Percentiles rank a stretch among this genome's conserved stretches.
Conservation (phyloP, 2,888 invertebrate genomes). For the Petrolisthes manimaculis region DNA sequence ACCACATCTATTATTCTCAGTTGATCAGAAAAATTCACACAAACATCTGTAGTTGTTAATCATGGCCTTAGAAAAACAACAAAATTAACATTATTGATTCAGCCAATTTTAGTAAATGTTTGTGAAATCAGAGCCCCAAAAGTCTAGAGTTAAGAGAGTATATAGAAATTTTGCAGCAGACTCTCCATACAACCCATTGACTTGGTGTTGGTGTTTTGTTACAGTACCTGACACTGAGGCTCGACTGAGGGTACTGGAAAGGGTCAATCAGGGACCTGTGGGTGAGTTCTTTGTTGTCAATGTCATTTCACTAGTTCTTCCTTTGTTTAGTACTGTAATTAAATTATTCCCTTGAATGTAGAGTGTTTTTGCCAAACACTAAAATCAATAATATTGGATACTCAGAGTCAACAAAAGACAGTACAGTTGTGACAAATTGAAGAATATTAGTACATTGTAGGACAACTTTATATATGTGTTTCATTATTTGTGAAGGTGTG, state of each 20-base stretch:
- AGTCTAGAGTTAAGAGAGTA: not conserved
- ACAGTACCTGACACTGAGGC: slow-evolving; percentile 52
- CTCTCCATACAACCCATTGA: too few relatives aligned
- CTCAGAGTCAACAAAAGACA: too few relatives aligned
- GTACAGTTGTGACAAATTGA: too few relatives aligned
- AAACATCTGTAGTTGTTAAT: not conserved
- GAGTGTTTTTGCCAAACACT: too few relatives aligned
- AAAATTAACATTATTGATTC: not conserved
- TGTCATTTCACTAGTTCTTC: not conserved
- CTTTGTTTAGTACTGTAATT: not conserved
- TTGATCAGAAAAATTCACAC: too few relatives aligned
- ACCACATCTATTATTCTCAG: too few relatives aligned
- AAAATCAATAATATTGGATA: too few relatives aligned
- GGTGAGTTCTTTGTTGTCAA: slow-evolving; percentile 15
- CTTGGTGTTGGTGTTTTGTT: not conserved
- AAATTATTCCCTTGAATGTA: not conserved
- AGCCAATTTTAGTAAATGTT: not conserved
- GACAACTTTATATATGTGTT: not conserved
- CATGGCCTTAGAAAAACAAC: not conserved
- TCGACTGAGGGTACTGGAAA: slow-evolving; percentile 47
- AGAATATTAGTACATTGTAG: not conserved
- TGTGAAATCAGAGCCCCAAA: not conserved
- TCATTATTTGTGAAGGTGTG: slow-evolving; percentile 25
- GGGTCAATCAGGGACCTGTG: slow-evolving; percentile 33
- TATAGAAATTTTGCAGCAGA: not conserved